Base-by-base conservation (phyloP, 64 coral and sea anemone genomes). In the Hydrozoanthus tunicans region DNA sequence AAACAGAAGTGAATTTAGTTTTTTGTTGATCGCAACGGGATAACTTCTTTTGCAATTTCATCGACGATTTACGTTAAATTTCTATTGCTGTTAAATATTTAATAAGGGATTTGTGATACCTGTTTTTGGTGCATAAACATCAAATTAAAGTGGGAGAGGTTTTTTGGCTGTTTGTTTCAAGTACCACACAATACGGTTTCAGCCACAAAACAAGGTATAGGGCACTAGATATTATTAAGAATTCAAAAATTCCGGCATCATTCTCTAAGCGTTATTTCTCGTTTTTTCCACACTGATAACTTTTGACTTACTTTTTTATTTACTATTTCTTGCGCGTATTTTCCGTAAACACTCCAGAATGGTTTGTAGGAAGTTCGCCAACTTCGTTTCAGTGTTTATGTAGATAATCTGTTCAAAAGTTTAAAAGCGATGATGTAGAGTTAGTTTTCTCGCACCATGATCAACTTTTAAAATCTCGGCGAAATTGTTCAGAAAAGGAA, bases 301-400 rank as follows among this genome's bases (percentile, higher is more conserved):
- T 58, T 88, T 88, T 88, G 69, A 88, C 74, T 56, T 73, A 26
- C 14, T n/a, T 86, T 72, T 72, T 88, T 88, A 88, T 88, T 88
- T 88, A 88, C 70, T 58, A 74, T 20, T 74, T 88, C 74, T 55
- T 26, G 5, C 3, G 60, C 17, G 68, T 26, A 59, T 58, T 88
- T 7, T 58, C 74, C 55, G 70, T 88, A 88, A 88, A 75, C 84
- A 88, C 43, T 32, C 51, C 67, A 43, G 32, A 43, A 43, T 51
- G 67, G 43, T 58, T 72, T 86, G 58, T 59, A 88, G 84, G 68
- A 88, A 74, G 84, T 67, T 59, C 84, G 20, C 83, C 65, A 86
- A 65, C 66, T 85, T 51, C 14, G 3, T 85, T 4, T 23, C 51
- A 56, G 6, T 58, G 52, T 70, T 71, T 70, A 43, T 43, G 32